Conservation (phyloP, 2,888 invertebrate species). For the Nematopogon swammerdamellus region DNA sequence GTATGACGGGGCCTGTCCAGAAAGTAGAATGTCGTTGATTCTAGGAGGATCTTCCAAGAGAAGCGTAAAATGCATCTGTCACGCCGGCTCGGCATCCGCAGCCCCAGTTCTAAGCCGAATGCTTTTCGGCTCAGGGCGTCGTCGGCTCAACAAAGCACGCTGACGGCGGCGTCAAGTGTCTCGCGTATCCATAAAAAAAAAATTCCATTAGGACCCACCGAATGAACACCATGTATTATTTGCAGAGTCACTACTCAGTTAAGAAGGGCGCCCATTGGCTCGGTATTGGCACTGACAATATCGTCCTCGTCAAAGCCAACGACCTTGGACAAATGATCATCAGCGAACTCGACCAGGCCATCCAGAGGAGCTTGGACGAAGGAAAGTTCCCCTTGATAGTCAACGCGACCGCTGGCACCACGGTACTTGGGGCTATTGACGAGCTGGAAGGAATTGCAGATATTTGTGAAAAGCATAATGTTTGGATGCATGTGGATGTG, state of each 20-base stretch:
- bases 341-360: slow-evolving; percentile 55
- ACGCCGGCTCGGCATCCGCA: too few relatives aligned
- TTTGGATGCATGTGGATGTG: slow-evolving; percentile 86
- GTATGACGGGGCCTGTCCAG: too few relatives aligned
- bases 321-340: slow-evolving; percentile 64
- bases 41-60: too few relatives aligned
- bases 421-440: slow-evolving; percentile 82
- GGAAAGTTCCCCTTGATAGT: slow-evolving; percentile 65
- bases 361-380: slow-evolving; percentile 37
- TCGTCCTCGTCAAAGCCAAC: slow-evolving; percentile 64
- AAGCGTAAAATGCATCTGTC: too few relatives aligned
- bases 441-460: slow-evolving; percentile 64
- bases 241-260: slow-evolving; percentile 77
- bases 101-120: too few relatives aligned
- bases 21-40: too few relatives aligned
- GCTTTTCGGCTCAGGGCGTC: too few relatives aligned
- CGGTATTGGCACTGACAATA: slow-evolving; percentile 77
- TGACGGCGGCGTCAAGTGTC: too few relatives aligned
- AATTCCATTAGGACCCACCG: too few relatives aligned
- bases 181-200: too few relatives aligned
- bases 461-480: slow-evolving; percentile 61
- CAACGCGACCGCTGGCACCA: slow-evolving; percentile 76
- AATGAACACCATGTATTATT: slow-evolving; percentile 10
- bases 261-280: slow-evolving; percentile 79
- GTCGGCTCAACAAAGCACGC: too few relatives aligned